Evolutionary conservation across 2,888 invertebrate species (phyloP).

Genomic region (Nasonovia ribisnigri): DNA sequence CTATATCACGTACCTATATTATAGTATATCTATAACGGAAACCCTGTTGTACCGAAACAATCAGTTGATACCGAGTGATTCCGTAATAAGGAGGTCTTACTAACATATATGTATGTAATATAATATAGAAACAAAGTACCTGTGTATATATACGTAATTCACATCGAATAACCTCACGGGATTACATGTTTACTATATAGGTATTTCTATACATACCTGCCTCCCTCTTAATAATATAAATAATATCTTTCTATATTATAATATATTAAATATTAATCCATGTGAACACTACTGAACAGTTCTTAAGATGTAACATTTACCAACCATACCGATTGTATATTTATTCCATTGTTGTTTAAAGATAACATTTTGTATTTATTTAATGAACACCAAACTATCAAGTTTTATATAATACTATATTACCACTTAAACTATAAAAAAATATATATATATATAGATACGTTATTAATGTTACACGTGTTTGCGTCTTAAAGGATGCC

Average conservation of each 20-base stretch:
- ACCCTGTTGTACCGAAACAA: too few relatives aligned
- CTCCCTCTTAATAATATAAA: too few relatives aligned
- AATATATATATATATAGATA: neutral
- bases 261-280: too few relatives aligned
- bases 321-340: neutral
- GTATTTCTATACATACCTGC: neutral
- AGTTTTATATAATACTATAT: neutral
- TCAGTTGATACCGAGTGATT: too few relatives aligned
- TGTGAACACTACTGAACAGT: neutral
- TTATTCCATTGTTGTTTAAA: neutral
- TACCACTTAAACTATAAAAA: neutral
- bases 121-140: neutral
- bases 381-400: neutral
- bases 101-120: too few relatives aligned
- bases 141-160: neutral
- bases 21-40: too few relatives aligned
- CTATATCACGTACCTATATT: too few relatives aligned
- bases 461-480: neutral
- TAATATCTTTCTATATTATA: too few relatives aligned
- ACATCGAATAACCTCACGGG: neutral
- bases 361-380: neutral
- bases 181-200: neutral
- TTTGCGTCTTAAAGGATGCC: neutral
- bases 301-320: neutral
- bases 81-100: too few relatives aligned